These are phyloP conservation scores for Bimastos eiseni DNA, from an alignment of 2,888 invertebrate species.

Conservation along the genomic window DNA sequence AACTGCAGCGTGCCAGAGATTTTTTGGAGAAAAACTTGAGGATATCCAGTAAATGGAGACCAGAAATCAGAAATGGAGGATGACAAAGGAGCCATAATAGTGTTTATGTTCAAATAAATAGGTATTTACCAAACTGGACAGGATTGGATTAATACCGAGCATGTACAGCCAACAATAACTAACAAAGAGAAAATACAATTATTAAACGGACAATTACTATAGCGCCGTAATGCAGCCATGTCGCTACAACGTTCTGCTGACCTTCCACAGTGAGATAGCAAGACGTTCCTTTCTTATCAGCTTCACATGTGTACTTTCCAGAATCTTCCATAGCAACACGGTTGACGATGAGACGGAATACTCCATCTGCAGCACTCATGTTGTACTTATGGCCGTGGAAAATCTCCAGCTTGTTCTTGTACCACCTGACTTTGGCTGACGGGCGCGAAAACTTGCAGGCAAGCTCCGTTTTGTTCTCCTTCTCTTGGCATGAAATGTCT, in stretches of 20 bases:
- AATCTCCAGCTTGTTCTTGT: conserved; percentile 76
- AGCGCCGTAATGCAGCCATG: background rate
- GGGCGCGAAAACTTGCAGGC: conserved; percentile 94
- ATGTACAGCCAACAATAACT: background rate
- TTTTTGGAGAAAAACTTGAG: background rate
- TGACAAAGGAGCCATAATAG: background rate
- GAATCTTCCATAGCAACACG: conserved; percentile 93
- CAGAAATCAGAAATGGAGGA: background rate
- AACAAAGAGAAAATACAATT: background rate
- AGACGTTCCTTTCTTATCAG: conserved; percentile 78
- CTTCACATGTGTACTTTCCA: conserved; percentile 93
- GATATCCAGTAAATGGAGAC: background rate
- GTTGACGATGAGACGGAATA: conserved; percentile 81
- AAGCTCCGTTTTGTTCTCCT: conserved; percentile 90
- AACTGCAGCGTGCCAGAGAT: no score
- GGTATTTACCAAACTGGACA: background rate
- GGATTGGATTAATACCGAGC: background rate
- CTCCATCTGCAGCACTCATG: conserved; percentile 81
- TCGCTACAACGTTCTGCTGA: conserved; percentile 51
- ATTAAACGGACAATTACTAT: background rate
- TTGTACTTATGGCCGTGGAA: conserved; percentile 95
- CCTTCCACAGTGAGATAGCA: conserved; percentile 92
- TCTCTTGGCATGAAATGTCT: conserved; percentile 93
- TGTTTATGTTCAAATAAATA: background rate
- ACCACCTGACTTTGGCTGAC: conserved; percentile 68